Evolutionary conservation across 2,888 invertebrate genomes (phyloP).

Genomic region (Prostheceraeus crozeri): DNA sequence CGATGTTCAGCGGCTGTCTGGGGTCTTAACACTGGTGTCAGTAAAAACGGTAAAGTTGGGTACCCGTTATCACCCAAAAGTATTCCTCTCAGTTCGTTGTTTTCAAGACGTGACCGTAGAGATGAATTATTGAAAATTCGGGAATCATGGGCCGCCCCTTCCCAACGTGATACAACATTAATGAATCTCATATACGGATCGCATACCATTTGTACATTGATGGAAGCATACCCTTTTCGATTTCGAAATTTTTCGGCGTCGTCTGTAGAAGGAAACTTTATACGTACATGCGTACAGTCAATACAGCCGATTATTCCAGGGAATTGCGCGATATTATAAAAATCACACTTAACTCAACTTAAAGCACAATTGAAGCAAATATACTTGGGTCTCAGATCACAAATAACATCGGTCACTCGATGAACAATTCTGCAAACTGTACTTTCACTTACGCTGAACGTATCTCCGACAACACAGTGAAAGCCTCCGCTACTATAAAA

Average conservation of each 20-base stretch:
- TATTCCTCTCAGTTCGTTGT: slow-evolving; percentile 4
- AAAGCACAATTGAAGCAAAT: slow-evolving; percentile 3
- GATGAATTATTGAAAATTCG: slow-evolving; percentile 29
- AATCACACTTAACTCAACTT: slow-evolving; percentile 19
- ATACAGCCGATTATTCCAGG: slow-evolving; percentile 14
- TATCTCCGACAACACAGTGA: too few relatives aligned
- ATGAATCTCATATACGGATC: slow-evolving; percentile 11
- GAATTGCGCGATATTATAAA: slow-evolving; percentile 22
- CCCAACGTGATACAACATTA: slow-evolving; percentile 23
- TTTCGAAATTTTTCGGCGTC: slow-evolving; percentile 24
- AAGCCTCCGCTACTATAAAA: too few relatives aligned
- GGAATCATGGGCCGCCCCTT: slow-evolving; percentile 28
- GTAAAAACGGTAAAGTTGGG: slow-evolving; percentile 16
- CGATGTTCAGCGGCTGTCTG: slow-evolving; percentile 18
- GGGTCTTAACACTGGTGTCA: slow-evolving; percentile 15
- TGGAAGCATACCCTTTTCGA: slow-evolving; percentile 19
- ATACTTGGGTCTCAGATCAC: slow-evolving; percentile 24
- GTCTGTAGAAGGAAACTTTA: slow-evolving; percentile 14
- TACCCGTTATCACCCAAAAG: slow-evolving; percentile 27
- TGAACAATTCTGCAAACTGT: slow-evolving; percentile 23
- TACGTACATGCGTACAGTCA: not conserved
- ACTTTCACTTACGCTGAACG: too few relatives aligned
- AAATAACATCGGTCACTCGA: not conserved
- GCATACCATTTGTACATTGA: slow-evolving; percentile 19
- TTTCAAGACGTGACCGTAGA: slow-evolving; percentile 2